A percentile compares a stretch with the other conserved stretches of the same genome.
Evolutionary conservation across 2,888 invertebrate species (phyloP).

Genomic region (Hemistola chrysoprasaria): DNA sequence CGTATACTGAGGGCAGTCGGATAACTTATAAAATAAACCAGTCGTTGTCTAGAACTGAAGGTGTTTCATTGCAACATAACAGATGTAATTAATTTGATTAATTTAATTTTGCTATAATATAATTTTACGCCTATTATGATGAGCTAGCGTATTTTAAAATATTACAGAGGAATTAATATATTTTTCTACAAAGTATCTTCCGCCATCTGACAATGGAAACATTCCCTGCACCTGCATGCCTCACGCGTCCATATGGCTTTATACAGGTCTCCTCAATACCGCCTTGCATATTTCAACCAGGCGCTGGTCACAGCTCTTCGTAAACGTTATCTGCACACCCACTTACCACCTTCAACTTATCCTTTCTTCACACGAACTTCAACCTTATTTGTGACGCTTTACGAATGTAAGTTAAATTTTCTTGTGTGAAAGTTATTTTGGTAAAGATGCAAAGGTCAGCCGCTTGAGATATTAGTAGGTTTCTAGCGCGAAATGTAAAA

Average conservation of each 20-base stretch:
- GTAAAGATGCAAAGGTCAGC: constrained; percentile 65
- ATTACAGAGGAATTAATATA: neutral
- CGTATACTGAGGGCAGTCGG: no score
- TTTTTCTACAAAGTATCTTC: constrained; percentile 14
- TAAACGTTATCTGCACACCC: constrained; percentile 72
- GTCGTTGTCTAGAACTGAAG: no score
- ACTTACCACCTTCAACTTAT: constrained; percentile 40
- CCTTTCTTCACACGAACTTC: constrained; percentile 24
- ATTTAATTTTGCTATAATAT: no score
- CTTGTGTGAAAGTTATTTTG: constrained; percentile 27
- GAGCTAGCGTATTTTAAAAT: no score
- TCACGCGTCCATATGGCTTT: constrained; percentile 65
- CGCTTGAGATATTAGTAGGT: constrained; percentile 76
- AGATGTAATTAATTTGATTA: no score
- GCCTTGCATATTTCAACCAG: constrained; percentile 76
- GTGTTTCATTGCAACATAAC: no score
- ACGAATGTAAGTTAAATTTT: neutral
- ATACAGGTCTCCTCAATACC: constrained; percentile 75
- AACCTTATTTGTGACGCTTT: constrained; percentile 24
- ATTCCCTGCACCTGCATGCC: constrained; percentile 48
- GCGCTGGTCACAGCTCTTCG: constrained; percentile 67
- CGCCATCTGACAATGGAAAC: constrained; percentile 36
- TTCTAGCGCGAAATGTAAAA: constrained; percentile 68
- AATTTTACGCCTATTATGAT: no score
- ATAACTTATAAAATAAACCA: no score